phyloP scores from a whole-genome alignment of 2,113 vertebrate species.

The Leuciscus idus region DNA sequence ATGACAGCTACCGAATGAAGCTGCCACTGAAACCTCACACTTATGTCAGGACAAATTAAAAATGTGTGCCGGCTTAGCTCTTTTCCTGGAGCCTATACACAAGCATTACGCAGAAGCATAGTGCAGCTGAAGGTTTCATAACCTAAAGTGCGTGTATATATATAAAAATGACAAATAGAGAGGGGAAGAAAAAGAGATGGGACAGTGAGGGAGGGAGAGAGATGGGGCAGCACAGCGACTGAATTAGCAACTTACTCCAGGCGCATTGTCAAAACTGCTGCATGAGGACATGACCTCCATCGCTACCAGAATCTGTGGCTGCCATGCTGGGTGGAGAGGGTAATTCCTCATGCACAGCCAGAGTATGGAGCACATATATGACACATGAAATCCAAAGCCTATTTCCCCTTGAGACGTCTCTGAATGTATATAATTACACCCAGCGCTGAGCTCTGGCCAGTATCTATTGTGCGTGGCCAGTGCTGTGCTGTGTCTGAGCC shows the following conservation, averaged over 20 bases:
- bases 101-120: conserved; percentile 52
- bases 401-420: conserved; percentile 5
- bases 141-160: neutral
- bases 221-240: conserved; percentile 51
- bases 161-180: conserved; percentile 10
- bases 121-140: conserved; percentile 39
- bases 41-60: conserved; percentile 47
- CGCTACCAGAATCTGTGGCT: conserved; percentile 43
- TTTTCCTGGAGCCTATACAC: conserved; percentile 45
- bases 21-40: conserved; percentile 50
- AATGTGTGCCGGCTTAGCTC: conserved; percentile 34
- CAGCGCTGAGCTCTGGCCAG: conserved; percentile 28
- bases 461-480: conserved; percentile 33
- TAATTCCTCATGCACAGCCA: conserved; percentile 3
- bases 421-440: conserved; percentile 53
- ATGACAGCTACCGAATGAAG: conserved; percentile 54
- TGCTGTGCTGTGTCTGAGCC: conserved; percentile 3
- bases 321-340: conserved; percentile 30
- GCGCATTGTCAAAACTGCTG: conserved; percentile 56
- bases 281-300: conserved; percentile 60
- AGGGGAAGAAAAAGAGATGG: conserved; percentile 24
- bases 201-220: conserved; percentile 31
- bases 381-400: conserved; percentile 15
- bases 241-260: conserved; percentile 60
- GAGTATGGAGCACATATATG: conserved; percentile 18